phyloP scores from a whole-genome alignment of 2,113 vertebrate species.

The Scolopax mira region DNA sequence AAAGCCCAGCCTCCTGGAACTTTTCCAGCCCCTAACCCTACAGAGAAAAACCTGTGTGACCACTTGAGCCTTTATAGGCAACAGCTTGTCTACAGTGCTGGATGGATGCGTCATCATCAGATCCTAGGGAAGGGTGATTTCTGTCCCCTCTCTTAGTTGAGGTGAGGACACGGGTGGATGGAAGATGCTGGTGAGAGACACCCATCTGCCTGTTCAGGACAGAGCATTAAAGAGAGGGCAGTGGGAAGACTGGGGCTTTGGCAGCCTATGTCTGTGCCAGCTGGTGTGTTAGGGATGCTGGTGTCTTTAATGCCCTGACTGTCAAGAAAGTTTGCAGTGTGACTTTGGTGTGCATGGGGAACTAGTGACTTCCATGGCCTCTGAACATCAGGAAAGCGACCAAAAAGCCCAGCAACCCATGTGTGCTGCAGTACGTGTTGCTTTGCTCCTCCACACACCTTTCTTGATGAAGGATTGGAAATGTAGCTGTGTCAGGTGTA shows the following conservation, averaged over 20 bases:
- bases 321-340: neutral
- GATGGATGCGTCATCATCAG: neutral
- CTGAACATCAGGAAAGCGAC: neutral
- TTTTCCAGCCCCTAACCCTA: neutral
- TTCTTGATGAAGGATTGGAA: neutral
- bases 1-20: neutral
- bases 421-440: neutral
- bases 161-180: neutral
- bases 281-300: neutral
- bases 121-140: neutral
- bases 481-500: neutral
- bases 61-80: neutral
- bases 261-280: neutral
- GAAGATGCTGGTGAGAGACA: neutral
- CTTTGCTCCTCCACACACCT: neutral
- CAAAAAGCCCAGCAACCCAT: neutral
- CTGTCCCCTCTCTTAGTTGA: neutral
- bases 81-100: neutral
- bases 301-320: neutral
- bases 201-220: neutral
- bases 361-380: neutral
- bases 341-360: neutral
- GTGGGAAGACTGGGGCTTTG: neutral
- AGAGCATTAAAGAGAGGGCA: neutral
- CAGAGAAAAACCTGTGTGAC: neutral